Base-by-base conservation (phyloP, 2,888 invertebrate species). In the Anarsia innoxiella region DNA sequence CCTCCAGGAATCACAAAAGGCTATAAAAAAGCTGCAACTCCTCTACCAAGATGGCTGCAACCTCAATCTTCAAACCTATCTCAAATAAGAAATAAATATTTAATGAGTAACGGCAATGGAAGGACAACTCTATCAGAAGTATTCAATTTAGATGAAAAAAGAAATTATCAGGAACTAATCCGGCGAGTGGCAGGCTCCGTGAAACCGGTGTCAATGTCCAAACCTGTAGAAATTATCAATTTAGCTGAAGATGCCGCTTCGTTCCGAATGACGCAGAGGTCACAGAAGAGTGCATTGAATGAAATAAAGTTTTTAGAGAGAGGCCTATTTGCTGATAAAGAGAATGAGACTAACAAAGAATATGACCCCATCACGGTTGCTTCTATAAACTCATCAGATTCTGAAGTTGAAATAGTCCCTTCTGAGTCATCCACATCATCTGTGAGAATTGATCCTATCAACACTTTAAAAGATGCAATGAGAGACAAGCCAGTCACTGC, bases 401-500 rank as follows among this genome's bases (percentile, higher is more conserved):
- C 83, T 6, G 85, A 86, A 44, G 46, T 82, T 10, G 83, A 86
- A 48, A 46, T 80, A 36, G 62, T 74, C 23, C 70, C 74, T 3
- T 83, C 84, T 1, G 84, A 79, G 38, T 58, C 77, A 2, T 82
- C 84, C 0, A 70, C 74, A 2, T 58, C 76, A 13, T 83, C 84
- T 0, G 50, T 62, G 5, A 69, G 56, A 45, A 69, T 84, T 30
- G 66, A 71, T 19, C 77, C 72, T 2, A 67, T 88, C 9, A 91
- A 91, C 57, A 80, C 89, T 15, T 68, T 91, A 12, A 83, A 86
- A 50, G 87, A 86, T 14, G 82, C 87, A 2, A 72, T 87, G n/a
- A 87, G 77, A 51, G 78, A 86, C 13, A 79, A 73, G 12, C 76
- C 82, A 0, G 60, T 86, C 6, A 75, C 86, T 3, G 83, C 86